These are phyloP conservation scores for Cydia amplana DNA, from an alignment of 1,140 invertebrate genomes.

Conservation along the genomic window DNA sequence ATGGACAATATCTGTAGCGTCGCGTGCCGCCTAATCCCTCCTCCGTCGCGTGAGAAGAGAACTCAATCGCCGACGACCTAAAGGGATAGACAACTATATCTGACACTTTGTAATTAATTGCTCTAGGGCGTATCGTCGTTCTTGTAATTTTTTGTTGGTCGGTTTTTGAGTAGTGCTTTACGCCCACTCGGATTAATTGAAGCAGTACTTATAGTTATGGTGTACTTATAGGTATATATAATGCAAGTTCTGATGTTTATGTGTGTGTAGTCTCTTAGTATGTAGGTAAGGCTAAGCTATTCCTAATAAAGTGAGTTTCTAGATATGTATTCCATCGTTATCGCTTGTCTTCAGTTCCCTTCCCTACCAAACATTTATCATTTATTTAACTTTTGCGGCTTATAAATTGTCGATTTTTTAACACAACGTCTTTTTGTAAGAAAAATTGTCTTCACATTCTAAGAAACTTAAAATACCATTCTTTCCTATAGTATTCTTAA, in stretches of 20 bases:
- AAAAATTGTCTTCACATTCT: neutral
- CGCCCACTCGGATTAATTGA: neutral
- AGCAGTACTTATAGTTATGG: no score
- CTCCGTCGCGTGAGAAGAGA: constrained; percentile 69
- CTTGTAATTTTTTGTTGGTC: neutral
- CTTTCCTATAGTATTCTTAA: neutral
- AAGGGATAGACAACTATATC: constrained; percentile 7
- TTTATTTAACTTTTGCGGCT: no score
- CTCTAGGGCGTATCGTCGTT: neutral
- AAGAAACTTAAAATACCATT: constrained; percentile 8
- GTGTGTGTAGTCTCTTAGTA: no score
- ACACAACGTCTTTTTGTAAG: neutral
- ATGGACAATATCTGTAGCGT: constrained; percentile 75
- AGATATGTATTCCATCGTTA: no score
- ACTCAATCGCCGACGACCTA: constrained; percentile 56
- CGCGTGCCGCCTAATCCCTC: constrained; percentile 71
- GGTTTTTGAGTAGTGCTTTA: neutral
- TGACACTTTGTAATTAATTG: constrained; percentile 9
- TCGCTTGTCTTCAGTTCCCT: no score
- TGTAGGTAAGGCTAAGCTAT: no score
- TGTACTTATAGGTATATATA: no score
- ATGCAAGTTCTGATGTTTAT: no score
- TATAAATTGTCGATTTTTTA: no score
- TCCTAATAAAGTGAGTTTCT: no score
- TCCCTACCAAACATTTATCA: no score